Base-by-base conservation (phyloP, 2,888 invertebrate species). In the Ecdyonurus torrentis region DNA sequence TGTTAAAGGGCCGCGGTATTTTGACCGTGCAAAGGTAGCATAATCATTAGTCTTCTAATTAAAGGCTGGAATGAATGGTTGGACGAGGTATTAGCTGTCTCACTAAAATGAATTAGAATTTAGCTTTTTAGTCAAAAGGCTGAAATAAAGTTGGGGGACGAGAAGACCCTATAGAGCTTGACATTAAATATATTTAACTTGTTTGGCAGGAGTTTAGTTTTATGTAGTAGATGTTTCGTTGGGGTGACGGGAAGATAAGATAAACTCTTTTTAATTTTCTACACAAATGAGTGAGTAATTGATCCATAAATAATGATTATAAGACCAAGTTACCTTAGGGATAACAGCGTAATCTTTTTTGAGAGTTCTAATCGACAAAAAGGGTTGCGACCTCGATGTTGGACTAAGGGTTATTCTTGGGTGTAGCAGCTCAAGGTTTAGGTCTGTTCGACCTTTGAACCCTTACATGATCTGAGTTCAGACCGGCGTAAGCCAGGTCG, bases 391-490 rank as follows among this genome's bases (percentile, higher is more conserved):
- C 87, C 87, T 89, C 88, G 87, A 89, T 89, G 87, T 88, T 89
- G 87, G 85, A 87, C 87, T 87, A 87, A 84, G 80, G 37, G 73
- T 79, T 77, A 78, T 80, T 76, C 77, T 79, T 80, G 77, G 79
- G 80, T 79, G 85, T 72, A 86, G 82, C 75, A 77, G 79, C 79
- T 83, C 78, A 79, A 78, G 76, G 76, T 77, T 83, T 84, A 81
- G 80, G 83, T 84, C 85, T 87, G 86, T 87, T 87, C 86, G 85
- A 86, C 85, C 80, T 81, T 86, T 85, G 81, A 85, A 83, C 81
- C 81, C 81, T 85, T 86, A 87, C 86, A 86, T 87, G 86, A 88
- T 87, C 85, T 87, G 87, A 88, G 87, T 87, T 88, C 83, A 88
- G 81, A 87, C 85, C 86, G 87, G 85, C 78, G 84, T 84, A 71